Base-by-base conservation (phyloP, 2,797 vertebrate species). In the Enteromius thamalakanensis region DNA sequence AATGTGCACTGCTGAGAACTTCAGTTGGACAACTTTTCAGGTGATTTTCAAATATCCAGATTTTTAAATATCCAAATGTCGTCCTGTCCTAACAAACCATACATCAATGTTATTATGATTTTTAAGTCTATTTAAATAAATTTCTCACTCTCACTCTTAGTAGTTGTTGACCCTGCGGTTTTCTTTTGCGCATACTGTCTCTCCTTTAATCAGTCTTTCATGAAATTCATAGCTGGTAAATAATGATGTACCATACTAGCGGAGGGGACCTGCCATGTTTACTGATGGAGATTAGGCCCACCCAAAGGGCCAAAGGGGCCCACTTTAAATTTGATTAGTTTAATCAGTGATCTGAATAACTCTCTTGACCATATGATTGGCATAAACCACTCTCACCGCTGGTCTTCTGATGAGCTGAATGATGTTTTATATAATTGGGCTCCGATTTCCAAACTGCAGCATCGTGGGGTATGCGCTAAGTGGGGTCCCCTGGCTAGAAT, bases 321-420 rank as follows among this genome's bases (percentile, higher is more conserved):
- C 49, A 68, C 72, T 82, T 82, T 23, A 82, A 68, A 45, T 76
- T 23, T 45, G 34, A 82, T 76, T 76, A 67, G 49, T 3, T 76
- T 55, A 68, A 82, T 76, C 64, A 60, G 71, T 55, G 80, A 82
- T 82, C 45, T 75, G 34, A 77, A 58, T 53, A 68, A 51, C 37
- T n/a, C 42, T 75, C 15, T 49, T 55, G n/a, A 19, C 47, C 60
- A 29, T 29, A 76, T 55, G 62, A 76, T 76, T 67, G 81, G 29
- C n/a, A 82, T 53, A 67, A 82, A 67, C 58, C 62, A 49, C 17
- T 10, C 55, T 81, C 29, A 40, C 34, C 4, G n/a, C 4, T 55
- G 23, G 47, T 55, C 17, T 60, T 67, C 62, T 67, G 72, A 82
- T 68, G 72, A 68, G 6, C 49, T 69, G 62, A 76, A 58, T 21